phyloP scores from a whole-genome alignment of 2,888 invertebrate genomes.

The Cerceris rybyensis region DNA sequence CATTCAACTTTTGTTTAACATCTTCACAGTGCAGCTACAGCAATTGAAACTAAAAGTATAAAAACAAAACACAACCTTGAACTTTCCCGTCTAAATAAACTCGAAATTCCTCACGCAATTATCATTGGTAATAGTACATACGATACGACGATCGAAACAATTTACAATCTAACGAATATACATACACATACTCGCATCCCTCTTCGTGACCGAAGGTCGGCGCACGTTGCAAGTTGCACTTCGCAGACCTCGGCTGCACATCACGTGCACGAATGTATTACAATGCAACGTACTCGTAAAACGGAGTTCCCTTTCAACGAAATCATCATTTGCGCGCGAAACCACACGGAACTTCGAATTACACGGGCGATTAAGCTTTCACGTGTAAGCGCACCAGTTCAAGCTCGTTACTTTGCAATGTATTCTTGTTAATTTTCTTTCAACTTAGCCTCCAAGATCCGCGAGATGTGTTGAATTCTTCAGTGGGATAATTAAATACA shows the following conservation, averaged over 20 bases:
- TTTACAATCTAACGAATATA: slow-evolving; percentile 27
- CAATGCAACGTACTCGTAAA: slow-evolving; percentile 21
- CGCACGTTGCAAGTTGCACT: slow-evolving; percentile 19
- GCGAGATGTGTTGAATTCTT: too few relatives aligned
- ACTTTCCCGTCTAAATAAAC: too few relatives aligned
- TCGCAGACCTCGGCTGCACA: slow-evolving; percentile 15
- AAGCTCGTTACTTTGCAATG: slow-evolving; percentile 43
- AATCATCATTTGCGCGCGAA: slow-evolving; percentile 48
- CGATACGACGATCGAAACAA: slow-evolving; percentile 12
- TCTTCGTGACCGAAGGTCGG: slow-evolving; percentile 44
- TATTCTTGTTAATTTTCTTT: neutral
- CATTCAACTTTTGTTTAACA: too few relatives aligned
- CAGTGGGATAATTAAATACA: too few relatives aligned
- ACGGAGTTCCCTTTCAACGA: slow-evolving; percentile 52
- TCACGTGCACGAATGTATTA: slow-evolving; percentile 12
- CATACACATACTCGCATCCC: slow-evolving; percentile 6
- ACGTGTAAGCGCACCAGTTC: neutral
- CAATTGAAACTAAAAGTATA: too few relatives aligned
- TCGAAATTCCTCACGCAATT: too few relatives aligned
- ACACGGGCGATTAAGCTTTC: slow-evolving; percentile 51
- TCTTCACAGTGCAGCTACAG: too few relatives aligned
- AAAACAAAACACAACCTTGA: too few relatives aligned
- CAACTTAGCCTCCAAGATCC: neutral
- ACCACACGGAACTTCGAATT: slow-evolving; percentile 39
- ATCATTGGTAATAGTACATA: neutral